These are phyloP conservation scores for Rhyzopertha dominica DNA, from an alignment of 1,140 invertebrate species.

Conservation along the genomic window DNA sequence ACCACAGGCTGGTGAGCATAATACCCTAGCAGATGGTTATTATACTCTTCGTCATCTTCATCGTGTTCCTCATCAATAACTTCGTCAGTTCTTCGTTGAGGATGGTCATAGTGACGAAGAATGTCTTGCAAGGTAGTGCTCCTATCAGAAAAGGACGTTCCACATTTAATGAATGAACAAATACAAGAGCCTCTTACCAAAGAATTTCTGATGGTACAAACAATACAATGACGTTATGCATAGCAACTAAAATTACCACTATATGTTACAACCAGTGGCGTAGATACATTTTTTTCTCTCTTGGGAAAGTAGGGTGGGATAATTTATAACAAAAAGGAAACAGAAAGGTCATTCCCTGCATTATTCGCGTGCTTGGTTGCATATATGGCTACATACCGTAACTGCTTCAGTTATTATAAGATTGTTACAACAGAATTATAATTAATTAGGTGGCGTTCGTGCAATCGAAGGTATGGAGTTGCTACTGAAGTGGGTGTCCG, in stretches of 20 bases:
- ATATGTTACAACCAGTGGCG: background rate
- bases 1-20: slow-evolving; percentile 17
- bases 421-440: no score
- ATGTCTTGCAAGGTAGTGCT: slow-evolving; percentile 58
- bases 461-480: no score
- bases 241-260: slow-evolving; percentile 1
- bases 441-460: no score
- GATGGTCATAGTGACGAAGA: slow-evolving; percentile 51
- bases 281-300: background rate
- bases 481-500: no score
- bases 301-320: no score
- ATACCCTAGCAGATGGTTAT: slow-evolving; percentile 50
- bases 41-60: slow-evolving; percentile 44
- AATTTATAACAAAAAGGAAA: no score
- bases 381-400: no score
- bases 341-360: no score
- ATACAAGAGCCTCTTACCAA: background rate
- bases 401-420: no score
- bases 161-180: background rate
- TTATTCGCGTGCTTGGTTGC: no score
- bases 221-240: no score
- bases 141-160: slow-evolving; percentile 35
- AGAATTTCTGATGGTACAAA: slow-evolving; percentile 4
- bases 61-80: slow-evolving; percentile 36
- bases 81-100: no score